Evolutionary conservation across 2,113 vertebrate genomes (phyloP).

Genomic region (Eudorcas thomsonii): DNA sequence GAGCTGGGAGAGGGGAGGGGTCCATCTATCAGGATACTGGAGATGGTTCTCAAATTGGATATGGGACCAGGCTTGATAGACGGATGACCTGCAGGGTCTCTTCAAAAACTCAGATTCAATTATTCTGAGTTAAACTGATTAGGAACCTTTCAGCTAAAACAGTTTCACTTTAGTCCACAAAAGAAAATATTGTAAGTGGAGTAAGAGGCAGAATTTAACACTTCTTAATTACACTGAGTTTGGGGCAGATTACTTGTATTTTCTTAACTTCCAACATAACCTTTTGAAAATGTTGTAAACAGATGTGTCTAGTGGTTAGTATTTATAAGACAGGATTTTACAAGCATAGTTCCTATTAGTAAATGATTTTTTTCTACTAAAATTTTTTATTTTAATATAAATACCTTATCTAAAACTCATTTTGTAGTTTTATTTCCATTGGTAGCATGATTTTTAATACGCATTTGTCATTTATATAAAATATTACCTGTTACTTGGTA

Average conservation of each 20-base stretch:
- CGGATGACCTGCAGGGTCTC: background rate
- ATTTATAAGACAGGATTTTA: background rate
- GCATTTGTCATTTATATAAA: background rate
- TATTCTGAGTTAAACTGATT: constrained; percentile 17
- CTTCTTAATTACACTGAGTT: background rate
- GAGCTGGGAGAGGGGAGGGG: background rate
- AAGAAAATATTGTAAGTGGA: background rate
- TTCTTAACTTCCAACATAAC: background rate
- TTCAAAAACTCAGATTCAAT: constrained; percentile 1
- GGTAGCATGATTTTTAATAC: background rate
- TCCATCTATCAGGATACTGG: background rate
- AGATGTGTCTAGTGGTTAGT: background rate
- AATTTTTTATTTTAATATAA: background rate
- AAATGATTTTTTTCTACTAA: background rate
- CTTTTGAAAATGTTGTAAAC: background rate
- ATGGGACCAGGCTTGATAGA: background rate
- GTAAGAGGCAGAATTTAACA: background rate
- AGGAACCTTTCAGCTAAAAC: constrained; percentile 23
- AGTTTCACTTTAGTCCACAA: background rate
- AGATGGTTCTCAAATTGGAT: background rate
- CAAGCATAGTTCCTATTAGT: background rate
- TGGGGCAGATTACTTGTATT: background rate
- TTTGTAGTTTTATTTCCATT: constrained; percentile 10
- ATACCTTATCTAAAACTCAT: background rate
- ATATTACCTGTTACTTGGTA: background rate